Evolutionary conservation across 2,797 vertebrate species (phyloP).

Genomic region (Anisognathus igniventris): DNA sequence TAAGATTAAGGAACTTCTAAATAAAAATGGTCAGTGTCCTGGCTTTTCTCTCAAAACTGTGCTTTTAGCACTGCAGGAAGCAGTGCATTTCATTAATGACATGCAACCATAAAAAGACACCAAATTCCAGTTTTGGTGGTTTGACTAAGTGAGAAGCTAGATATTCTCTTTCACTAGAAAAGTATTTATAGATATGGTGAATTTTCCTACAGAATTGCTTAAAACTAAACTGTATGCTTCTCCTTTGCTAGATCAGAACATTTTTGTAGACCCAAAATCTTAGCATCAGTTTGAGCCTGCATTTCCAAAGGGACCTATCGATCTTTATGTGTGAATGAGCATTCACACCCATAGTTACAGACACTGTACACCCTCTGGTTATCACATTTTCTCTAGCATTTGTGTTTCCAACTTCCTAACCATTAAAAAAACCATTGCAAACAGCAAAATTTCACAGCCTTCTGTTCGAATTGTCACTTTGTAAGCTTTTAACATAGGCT

Average conservation of each 20-base stretch:
- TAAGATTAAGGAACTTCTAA: neutral
- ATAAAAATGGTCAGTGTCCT: neutral
- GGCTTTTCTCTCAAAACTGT: neutral
- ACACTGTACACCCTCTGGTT: neutral
- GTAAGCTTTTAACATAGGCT: neutral
- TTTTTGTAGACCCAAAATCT: neutral
- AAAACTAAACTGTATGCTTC: neutral
- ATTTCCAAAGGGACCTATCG: neutral
- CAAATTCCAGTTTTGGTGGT: neutral
- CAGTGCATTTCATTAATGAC: neutral
- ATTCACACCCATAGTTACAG: neutral
- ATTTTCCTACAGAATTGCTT: neutral
- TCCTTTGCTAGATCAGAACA: neutral
- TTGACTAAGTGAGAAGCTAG: neutral
- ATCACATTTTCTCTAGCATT: neutral
- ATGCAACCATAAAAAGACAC: neutral
- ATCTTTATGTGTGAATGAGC: neutral
- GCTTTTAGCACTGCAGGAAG: neutral
- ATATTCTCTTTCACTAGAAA: neutral
- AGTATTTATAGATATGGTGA: neutral
- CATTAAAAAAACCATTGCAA: neutral
- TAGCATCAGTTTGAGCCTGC: neutral
- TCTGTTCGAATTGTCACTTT: neutral
- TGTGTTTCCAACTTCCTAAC: neutral
- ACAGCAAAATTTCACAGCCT: neutral